A percentile compares a stretch with the other conserved stretches of the same genome.
These are phyloP conservation scores for Alca torda DNA, from an alignment of 2,797 vertebrate species.

Conservation along the genomic window DNA sequence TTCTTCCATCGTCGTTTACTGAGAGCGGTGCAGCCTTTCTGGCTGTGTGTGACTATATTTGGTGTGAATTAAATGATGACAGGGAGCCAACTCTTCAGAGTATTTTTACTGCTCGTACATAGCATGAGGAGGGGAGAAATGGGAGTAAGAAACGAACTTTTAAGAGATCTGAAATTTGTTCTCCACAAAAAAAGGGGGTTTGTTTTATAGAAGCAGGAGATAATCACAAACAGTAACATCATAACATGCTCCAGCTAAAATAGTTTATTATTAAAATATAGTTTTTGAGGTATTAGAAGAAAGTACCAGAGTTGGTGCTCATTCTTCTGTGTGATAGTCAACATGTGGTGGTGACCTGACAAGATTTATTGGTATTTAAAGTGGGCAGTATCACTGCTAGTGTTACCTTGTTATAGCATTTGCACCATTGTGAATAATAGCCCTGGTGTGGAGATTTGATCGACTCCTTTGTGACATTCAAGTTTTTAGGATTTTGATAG, in stretches of 20 bases:
- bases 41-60: background rate
- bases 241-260: background rate
- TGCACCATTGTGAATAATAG: background rate
- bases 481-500: background rate
- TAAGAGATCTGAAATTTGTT: background rate
- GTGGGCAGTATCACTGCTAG: background rate
- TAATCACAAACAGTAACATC: background rate
- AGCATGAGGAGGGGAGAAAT: background rate
- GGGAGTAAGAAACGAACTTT: background rate
- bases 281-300: background rate
- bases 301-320: background rate
- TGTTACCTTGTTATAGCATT: background rate
- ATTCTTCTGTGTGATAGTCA: background rate
- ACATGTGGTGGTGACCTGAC: too few relatives aligned
- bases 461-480: background rate
- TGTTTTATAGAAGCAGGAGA: background rate
- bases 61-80: background rate
- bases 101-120: background rate
- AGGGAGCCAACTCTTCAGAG: background rate
- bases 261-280: background rate
- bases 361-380: background rate
- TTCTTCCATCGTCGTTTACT: accelerated
- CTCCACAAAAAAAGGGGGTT: background rate
- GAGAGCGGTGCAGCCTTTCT: background rate
- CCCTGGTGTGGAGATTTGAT: background rate